These are phyloP conservation scores for Leptinotarsa haldemani DNA, from an alignment of 2,888 invertebrate genomes.

Conservation along the genomic window DNA sequence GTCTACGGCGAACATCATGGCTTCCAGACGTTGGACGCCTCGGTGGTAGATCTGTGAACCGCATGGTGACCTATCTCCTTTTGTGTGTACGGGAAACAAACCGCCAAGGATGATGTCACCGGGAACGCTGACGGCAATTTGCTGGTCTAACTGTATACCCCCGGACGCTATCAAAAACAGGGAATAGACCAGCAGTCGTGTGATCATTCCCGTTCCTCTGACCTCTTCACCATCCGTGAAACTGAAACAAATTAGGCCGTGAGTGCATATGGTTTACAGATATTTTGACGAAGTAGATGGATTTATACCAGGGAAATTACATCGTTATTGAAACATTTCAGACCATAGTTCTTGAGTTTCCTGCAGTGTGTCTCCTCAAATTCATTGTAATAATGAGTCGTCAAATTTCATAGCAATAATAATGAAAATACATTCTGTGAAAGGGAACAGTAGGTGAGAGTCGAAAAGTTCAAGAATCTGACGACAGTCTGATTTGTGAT, in stretches of 20 bases:
- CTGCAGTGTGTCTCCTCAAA: too few relatives aligned
- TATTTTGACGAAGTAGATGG: too few relatives aligned
- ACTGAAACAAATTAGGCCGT: conserved; percentile 38
- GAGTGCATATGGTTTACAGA: neutral
- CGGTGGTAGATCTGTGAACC: conserved; percentile 70
- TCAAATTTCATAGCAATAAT: too few relatives aligned
- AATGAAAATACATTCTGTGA: too few relatives aligned
- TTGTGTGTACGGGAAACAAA: conserved; percentile 73
- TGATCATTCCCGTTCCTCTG: conserved; percentile 48
- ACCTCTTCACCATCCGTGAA: conserved; percentile 40
- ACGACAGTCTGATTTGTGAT: too few relatives aligned
- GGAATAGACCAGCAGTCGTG: conserved; percentile 42
- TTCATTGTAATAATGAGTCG: too few relatives aligned
- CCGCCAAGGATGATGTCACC: conserved; percentile 74
- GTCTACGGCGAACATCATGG: conserved; percentile 72
- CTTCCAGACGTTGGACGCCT: conserved; percentile 74
- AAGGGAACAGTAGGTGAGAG: too few relatives aligned
- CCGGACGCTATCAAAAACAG: conserved; percentile 45
- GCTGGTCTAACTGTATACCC: conserved; percentile 48
- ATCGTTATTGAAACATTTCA: too few relatives aligned
- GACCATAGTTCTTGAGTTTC: too few relatives aligned
- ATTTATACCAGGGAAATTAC: too few relatives aligned
- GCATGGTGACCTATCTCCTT: conserved; percentile 67
- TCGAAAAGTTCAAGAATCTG: too few relatives aligned
- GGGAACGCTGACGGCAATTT: conserved; percentile 63